Evolutionary conservation across 2,888 invertebrate genomes (phyloP), one percentile per base, ranked within the genome.

Genomic region (Ecdyonurus torrentis): DNA sequence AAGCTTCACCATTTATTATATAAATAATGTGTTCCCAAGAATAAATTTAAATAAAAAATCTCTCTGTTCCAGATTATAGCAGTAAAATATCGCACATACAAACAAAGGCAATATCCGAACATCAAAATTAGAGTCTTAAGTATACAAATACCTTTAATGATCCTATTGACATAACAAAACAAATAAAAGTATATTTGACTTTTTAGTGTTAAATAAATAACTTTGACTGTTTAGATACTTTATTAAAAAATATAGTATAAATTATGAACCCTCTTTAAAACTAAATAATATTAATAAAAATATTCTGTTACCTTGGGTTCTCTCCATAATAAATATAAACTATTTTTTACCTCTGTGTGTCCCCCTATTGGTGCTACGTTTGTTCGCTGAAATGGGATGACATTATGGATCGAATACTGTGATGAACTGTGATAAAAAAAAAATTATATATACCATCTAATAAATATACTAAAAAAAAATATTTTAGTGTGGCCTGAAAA

Each of bases 61-160:
- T 59, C 24, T 23, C 25, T 25, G 20, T 63, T 63, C 7, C 63
- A 63, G 63, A 63, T 20, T 63, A 59, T 52, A 37, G 59, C 23
- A 63, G 52, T 52, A 63, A 63, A 63, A 63, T 63, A 25, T 59
- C 62, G n/a, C 63, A 59, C 20, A 58, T 55, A 25, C 20, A n/a
- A 55, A n/a, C 55, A 55, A 37, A 55, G 19, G 55, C 55, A 55
- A 55, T 55, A 55, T 37, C 37, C 15, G 37, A 37, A 37, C 7
- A 37, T 15, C 37, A 37, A 15, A 37, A 37, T 10, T 37, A 37
- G n/a, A 37, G 5, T 37, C 15, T 37, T 37, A 37, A 37, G 37
- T 37, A 37, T n/a, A n/a, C n/a, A n/a, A n/a, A n/a, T n/a, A n/a
- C n/a, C n/a, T n/a, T n/a, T n/a, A n/a, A n/a, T n/a, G n/a, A n/a